phyloP scores from a whole-genome alignment of 2,113 vertebrate species.

The Leucopternis melanops region DNA sequence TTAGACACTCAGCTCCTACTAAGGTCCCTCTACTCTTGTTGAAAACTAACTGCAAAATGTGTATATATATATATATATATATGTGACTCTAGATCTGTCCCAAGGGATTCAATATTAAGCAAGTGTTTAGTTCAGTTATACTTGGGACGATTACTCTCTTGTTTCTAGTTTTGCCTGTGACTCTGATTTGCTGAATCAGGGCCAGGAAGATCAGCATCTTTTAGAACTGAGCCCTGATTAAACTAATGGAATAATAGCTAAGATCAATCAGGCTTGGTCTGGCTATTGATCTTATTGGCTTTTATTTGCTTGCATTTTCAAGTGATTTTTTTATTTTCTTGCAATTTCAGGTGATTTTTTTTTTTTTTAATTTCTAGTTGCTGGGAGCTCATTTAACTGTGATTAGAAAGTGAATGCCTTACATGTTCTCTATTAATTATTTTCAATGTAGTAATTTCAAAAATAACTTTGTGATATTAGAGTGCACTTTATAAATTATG shows the following conservation, averaged over 20 bases:
- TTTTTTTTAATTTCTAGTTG: neutral
- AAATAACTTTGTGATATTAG: neutral
- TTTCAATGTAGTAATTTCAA: slow-evolving; percentile 18
- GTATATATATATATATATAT: too few relatives aligned
- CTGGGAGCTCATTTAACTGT: neutral
- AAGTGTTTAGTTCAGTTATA: neutral
- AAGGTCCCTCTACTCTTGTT: neutral
- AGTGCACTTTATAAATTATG: slow-evolving; percentile 5
- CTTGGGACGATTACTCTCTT: neutral
- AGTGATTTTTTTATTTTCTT: neutral
- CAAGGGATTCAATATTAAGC: neutral
- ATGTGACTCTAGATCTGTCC: neutral
- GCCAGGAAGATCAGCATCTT: neutral
- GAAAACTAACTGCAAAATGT: neutral
- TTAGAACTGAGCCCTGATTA: neutral
- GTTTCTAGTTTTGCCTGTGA: neutral
- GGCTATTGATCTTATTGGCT: neutral
- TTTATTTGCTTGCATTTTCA: neutral
- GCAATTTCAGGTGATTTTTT: neutral
- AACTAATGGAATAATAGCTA: neutral
- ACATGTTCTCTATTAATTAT: slow-evolving; percentile 8
- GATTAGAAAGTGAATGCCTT: slow-evolving; percentile 10
- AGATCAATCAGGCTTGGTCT: neutral
- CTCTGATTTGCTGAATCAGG: neutral
- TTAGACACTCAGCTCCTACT: neutral